These are phyloP conservation scores for Phataginus tricuspis DNA, from an alignment of 2,797 vertebrate genomes.

Conservation along the genomic window DNA sequence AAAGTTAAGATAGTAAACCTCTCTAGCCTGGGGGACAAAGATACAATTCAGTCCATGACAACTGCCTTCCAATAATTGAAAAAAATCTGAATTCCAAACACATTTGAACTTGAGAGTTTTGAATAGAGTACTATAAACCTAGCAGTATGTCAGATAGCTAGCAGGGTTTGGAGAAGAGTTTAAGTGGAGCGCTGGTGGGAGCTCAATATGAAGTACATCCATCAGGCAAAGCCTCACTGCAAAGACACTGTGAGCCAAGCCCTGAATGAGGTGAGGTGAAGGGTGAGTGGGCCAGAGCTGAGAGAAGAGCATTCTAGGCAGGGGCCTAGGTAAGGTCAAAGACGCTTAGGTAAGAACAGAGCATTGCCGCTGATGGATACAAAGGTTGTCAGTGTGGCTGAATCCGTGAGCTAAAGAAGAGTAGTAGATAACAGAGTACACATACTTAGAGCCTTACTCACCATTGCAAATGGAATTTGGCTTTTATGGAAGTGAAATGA, in stretches of 20 bases:
- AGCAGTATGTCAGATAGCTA: too few species aligned
- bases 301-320: not conserved
- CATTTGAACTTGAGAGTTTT: not conserved
- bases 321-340: not conserved
- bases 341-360: not conserved
- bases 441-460: not conserved
- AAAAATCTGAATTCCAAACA: not conserved
- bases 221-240: not conserved
- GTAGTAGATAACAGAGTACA: not conserved
- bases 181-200: not conserved
- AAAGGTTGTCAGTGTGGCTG: not conserved
- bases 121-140: not conserved
- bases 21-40: not conserved
- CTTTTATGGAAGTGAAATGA: not conserved
- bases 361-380: not conserved
- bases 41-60: not conserved
- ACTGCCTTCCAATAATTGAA: not conserved
- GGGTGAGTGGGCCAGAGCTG: not conserved
- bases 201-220: not conserved
- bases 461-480: not conserved
- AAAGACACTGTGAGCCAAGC: not conserved
- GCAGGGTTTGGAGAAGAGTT: not conserved
- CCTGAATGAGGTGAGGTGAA: not conserved
- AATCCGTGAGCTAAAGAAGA: not conserved
- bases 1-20: not conserved